Evolutionary conservation across 2,888 invertebrate genomes (phyloP).

Genomic region (Drosophila rubida): DNA sequence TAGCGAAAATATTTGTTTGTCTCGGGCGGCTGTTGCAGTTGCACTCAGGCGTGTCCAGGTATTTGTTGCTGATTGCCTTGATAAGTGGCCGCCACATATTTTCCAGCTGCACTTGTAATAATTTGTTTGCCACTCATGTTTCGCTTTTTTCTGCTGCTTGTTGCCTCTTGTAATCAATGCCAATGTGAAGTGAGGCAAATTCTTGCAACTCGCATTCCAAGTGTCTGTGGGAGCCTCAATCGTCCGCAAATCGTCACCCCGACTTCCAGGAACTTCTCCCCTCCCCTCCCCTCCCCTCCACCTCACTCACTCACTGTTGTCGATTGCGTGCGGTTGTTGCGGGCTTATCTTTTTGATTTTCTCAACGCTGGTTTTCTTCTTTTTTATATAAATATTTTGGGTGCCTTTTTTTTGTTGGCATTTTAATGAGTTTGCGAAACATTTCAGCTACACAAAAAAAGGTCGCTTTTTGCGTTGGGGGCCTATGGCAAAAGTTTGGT

Average conservation of each 20-base stretch:
- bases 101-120: slow-evolving; percentile 77
- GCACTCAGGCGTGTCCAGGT: slow-evolving; percentile 80
- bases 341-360: slow-evolving; percentile 65
- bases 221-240: slow-evolving; percentile 63
- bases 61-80: slow-evolving; percentile 79
- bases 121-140: slow-evolving; percentile 81
- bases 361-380: neutral
- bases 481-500: slow-evolving; percentile 49
- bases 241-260: slow-evolving; percentile 42
- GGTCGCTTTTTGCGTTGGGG: slow-evolving; percentile 29
- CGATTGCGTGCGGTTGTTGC: slow-evolving; percentile 57
- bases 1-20: slow-evolving; percentile 48
- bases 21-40: slow-evolving; percentile 28
- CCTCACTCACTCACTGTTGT: slow-evolving; percentile 12
- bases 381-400: slow-evolving; percentile 20
- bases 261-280: slow-evolving; percentile 64
- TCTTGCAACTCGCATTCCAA: slow-evolving; percentile 43
- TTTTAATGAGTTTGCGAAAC: slow-evolving; percentile 69
- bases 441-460: slow-evolving; percentile 48
- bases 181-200: slow-evolving; percentile 46
- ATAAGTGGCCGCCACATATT: slow-evolving; percentile 78
- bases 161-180: slow-evolving; percentile 61
- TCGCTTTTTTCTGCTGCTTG: slow-evolving; percentile 5
- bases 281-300: too few species aligned
- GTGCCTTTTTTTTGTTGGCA: slow-evolving; percentile 54